Evolutionary conservation across 2,888 invertebrate genomes (phyloP), one percentile per base, ranked within the genome.

Genomic region (Marasmarcha lunaedactyla): DNA sequence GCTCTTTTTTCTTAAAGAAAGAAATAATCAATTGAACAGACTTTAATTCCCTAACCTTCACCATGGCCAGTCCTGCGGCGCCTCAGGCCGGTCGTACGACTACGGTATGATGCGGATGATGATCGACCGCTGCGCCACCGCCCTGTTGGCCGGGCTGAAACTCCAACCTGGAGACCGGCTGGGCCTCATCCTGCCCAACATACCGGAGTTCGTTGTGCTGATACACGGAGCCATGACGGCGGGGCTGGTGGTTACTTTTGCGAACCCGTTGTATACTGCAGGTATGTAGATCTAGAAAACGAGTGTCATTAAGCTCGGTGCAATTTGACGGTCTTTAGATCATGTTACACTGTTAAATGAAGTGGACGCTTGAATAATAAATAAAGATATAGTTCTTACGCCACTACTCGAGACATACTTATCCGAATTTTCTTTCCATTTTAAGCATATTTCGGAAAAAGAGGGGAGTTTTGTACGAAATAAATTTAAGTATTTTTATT

Each of bases 221-320:
- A 86, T 89, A 36, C 86, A 88, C 50, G 90, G 90, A 2, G 88
- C 89, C 34, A 76, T 89, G 59, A 79, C 84, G 46, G 90, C 89
- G 1, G 90, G 90, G 0, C 64, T 89, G 1, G 78, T 86, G 1
- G 88, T 89, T 10, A 90, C 90, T 0, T 89, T 89, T 51, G 89
- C 88, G 2, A 90, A 90, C 59, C 90, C 90, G 1, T 66, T 90
- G 30, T 90, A 89, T 57, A 90, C 90, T 9, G 81, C 86, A 58
- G 88, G 89, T 88, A 65, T 66, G 55, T 33, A 34, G 11, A 39
- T 38, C 13, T 36, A 15, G 6, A 25, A 33, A 33, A 11, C 33
- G 11, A 33, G 11, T n/a, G n/a, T n/a, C n/a, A n/a, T n/a, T 25
- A 25, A 7, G 10, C 26, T 7, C 6, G 26, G 26, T 25, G 26